These are phyloP conservation scores for Pharmacophagus antenor DNA, from an alignment of 2,888 invertebrate genomes.

Conservation along the genomic window DNA sequence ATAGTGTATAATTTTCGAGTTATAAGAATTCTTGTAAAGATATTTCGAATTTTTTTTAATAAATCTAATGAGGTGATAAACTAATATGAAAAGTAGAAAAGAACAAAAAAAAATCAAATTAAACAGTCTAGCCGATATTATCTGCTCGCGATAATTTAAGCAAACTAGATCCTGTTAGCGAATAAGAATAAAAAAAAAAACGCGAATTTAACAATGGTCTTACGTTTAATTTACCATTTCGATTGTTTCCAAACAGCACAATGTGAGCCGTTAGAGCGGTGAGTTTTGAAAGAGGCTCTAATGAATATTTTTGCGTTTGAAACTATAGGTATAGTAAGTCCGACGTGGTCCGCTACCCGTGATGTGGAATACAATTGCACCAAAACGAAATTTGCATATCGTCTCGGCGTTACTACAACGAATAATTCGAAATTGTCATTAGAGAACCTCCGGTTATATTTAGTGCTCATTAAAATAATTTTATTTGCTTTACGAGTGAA, in stretches of 20 bases:
- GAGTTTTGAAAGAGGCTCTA: conserved; percentile 51
- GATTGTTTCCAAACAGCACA: conserved; percentile 36
- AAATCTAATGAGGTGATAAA: too few species aligned
- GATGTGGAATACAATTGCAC: conserved; percentile 69
- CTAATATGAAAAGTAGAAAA: too few species aligned
- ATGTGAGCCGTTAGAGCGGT: conserved; percentile 33
- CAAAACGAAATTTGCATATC: conserved; percentile 70
- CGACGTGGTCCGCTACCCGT: conserved; percentile 62
- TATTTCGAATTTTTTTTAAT: too few species aligned
- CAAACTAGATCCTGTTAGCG: conserved; percentile 27
- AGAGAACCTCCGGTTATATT: not conserved
- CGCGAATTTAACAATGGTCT: conserved; percentile 33
- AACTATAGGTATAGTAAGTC: conserved; percentile 49
- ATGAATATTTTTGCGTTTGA: conserved; percentile 57
- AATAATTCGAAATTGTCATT: conserved; percentile 57
- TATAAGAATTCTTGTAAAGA: too few species aligned
- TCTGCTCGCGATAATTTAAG: conserved; percentile 24
- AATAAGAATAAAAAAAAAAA: conserved; percentile 25
- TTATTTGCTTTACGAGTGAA: not conserved
- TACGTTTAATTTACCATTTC: conserved; percentile 36
- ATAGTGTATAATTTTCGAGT: too few species aligned
- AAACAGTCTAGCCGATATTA: conserved; percentile 20
- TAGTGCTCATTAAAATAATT: not conserved
- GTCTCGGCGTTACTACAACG: conserved; percentile 55
- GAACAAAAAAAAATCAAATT: conserved; percentile 21